Evolutionary conservation across 2,113 vertebrate species (phyloP), one percentile per base, ranked within the genome.

Genomic region (Tapirus terrestris): DNA sequence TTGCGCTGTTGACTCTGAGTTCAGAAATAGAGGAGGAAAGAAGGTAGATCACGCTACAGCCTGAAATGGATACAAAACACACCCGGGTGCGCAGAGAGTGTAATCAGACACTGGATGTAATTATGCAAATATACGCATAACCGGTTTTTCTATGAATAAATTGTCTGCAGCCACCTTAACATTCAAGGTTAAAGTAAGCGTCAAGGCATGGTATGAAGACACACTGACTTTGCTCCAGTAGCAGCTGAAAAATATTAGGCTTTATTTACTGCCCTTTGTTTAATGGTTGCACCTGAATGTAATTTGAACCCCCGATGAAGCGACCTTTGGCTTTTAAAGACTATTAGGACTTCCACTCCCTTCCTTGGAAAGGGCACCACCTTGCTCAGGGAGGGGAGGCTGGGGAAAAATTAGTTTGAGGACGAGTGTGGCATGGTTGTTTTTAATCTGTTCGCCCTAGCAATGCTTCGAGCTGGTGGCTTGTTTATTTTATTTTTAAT

Each of bases 401-500:
- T 1, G 18, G 65, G 21, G 68, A 43, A 63, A 53, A 23, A 73
- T 73, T 17, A 13, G 3, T 31, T 31, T 21, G 48, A 36, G 27
- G 21, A 77, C 68, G 33, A 91, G 3, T 29, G 36, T 79, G 36
- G 2, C 51, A 0, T 43, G 43, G 14, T 43, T 23, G 29, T 68
- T 95, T 96, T 89, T 80, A 45, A 82, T 89, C 51, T 96, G 12
- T 67, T 92, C 39, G 8, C 36, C 51, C 8, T 43, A 21, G 70
- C 36, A 72, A 82, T 23, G n/a, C 83, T 79, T 86, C 16, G 23
- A 4, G 76, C 67, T 18, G 7, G 0, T 1, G 0, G 3, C 79
- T 21, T 84, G 25, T 98, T 96, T 92, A 61, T 97, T 93, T 95
- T 84, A 65, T 81, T 93, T 97, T 95, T 89, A 81, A 91, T 93